Base-by-base conservation (phyloP, 2,888 invertebrate genomes). In the Neoaliturus tenellus region DNA sequence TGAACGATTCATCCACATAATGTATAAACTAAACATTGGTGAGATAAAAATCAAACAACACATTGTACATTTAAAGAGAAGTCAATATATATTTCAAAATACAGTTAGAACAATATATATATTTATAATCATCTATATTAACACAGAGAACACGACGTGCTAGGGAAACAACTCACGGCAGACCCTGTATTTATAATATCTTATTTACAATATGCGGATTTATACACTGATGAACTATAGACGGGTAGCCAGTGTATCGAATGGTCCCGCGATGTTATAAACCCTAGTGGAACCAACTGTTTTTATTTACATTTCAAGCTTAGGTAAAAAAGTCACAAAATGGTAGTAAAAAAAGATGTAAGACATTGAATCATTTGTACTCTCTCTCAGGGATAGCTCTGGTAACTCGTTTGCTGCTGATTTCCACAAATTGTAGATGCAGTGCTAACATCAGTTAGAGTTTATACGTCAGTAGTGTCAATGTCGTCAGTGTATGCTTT, bases 1-100 rank as follows among this genome's bases (percentile, higher is more conserved):
- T n/a, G n/a, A n/a, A n/a, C n/a, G n/a, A n/a, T n/a, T n/a, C n/a
- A n/a, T n/a, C n/a, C n/a, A n/a, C n/a, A n/a, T n/a, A n/a, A n/a
- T n/a, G n/a, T n/a, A n/a, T n/a, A n/a, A n/a, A n/a, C n/a, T n/a
- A n/a, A n/a, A n/a, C n/a, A n/a, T n/a, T n/a, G n/a, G n/a, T n/a
- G 17, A 62, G 31, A 31, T 17, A 8, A 17, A 75, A 48, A 75
- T 44, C 4, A 75, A 75, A 20, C 28, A 44, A 48, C 75, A 75
- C 28, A 28, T 41, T 44, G 8, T 75, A 75, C 75, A 75, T 75
- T 75, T 75, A 75, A 75, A 75, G 75, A 75, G 75, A 75, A 75
- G 39, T 75, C 75, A 75, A 75, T 75, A 75, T 75, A 75, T 75
- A 75, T 75, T 75, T 75, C 75, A 75, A 75, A 75, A 75, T 75